Percentiles rank a stretch among this genome's conserved stretches.
Conservation (phyloP, 2,797 vertebrate species). For the Danio choprae region DNA sequence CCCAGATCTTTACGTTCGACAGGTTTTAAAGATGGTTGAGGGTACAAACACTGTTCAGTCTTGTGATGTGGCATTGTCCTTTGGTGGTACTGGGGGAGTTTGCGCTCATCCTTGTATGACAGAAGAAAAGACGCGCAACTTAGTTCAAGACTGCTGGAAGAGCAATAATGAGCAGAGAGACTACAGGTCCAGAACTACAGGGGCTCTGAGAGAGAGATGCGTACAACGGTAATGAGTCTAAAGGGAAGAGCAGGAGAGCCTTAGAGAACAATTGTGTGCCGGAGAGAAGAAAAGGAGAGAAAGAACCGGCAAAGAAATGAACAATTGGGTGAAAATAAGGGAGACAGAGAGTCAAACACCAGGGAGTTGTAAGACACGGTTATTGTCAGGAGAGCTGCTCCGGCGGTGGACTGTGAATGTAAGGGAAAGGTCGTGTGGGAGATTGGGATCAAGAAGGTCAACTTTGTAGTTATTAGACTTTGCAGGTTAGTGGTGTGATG, state of each 20-base stretch:
- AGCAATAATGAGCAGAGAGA: slow-evolving; percentile 53
- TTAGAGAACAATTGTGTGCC: slow-evolving; percentile 19
- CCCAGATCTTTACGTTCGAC: slow-evolving; percentile 2
- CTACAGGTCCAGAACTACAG: slow-evolving; percentile 32
- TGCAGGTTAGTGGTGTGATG: slow-evolving; percentile 14
- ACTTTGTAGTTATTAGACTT: slow-evolving; percentile 57
- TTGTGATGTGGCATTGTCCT: slow-evolving; percentile 14
- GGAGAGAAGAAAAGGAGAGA: slow-evolving; percentile 29
- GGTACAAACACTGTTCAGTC: not conserved
- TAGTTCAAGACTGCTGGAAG: slow-evolving; percentile 20
- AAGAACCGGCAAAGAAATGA: slow-evolving; percentile 38
- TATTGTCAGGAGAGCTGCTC: slow-evolving; percentile 51
- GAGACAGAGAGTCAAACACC: slow-evolving; percentile 13
- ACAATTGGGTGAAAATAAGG: slow-evolving; percentile 32
- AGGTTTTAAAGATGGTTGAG: slow-evolving; percentile 5
- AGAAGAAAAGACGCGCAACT: slow-evolving; percentile 5
- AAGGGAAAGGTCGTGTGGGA: slow-evolving; percentile 59
- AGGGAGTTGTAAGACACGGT: slow-evolving; percentile 40
- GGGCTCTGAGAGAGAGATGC: slow-evolving; percentile 25
- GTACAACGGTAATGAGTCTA: slow-evolving; percentile 59
- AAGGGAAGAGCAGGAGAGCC: slow-evolving; percentile 44
- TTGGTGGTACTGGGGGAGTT: slow-evolving; percentile 7
- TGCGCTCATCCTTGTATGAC: slow-evolving; percentile 11
- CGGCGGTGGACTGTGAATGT: slow-evolving; percentile 47
- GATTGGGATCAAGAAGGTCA: slow-evolving; percentile 62